phyloP scores from a whole-genome alignment of 53 echinoderm and acorn worm species.

The Mesocentrotus franciscanus region DNA sequence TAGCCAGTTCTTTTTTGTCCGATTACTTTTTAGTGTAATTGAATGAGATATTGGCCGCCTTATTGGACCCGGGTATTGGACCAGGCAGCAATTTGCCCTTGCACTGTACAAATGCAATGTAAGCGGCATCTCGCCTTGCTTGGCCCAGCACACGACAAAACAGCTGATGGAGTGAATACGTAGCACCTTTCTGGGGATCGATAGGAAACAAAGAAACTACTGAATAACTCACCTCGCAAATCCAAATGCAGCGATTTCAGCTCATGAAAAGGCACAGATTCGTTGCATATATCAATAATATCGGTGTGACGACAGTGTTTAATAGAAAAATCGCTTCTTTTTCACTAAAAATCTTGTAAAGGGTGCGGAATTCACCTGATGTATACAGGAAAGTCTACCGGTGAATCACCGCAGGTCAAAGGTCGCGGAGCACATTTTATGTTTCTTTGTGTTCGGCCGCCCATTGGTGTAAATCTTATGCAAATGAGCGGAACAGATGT shows the following conservation, averaged over 20 bases:
- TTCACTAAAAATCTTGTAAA: not conserved
- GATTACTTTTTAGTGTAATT: no score
- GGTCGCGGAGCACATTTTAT: constrained; percentile 45
- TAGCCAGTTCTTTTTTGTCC: no score
- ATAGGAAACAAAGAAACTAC: constrained; percentile 34
- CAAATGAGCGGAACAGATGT: constrained; percentile 2
- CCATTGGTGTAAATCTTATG: constrained; percentile 53
- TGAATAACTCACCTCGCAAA: not conserved
- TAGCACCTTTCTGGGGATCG: not conserved
- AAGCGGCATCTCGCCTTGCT: no score
- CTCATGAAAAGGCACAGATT: constrained; percentile 3
- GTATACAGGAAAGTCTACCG: not conserved
- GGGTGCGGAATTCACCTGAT: not conserved
- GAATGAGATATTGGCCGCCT: no score
- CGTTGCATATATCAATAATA: not conserved
- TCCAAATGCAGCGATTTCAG: constrained; percentile 4
- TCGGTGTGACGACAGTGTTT: not conserved
- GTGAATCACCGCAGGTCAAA: not conserved
- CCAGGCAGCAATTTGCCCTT: no score
- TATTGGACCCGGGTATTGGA: no score
- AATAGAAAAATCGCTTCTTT: not conserved
- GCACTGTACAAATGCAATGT: no score
- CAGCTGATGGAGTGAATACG: constrained; percentile 25
- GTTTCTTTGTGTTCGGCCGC: constrained; percentile 47
- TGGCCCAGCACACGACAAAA: not conserved